These are phyloP conservation scores for Emys orbicularis DNA, from an alignment of 2,797 vertebrate genomes.

Conservation along the genomic window DNA sequence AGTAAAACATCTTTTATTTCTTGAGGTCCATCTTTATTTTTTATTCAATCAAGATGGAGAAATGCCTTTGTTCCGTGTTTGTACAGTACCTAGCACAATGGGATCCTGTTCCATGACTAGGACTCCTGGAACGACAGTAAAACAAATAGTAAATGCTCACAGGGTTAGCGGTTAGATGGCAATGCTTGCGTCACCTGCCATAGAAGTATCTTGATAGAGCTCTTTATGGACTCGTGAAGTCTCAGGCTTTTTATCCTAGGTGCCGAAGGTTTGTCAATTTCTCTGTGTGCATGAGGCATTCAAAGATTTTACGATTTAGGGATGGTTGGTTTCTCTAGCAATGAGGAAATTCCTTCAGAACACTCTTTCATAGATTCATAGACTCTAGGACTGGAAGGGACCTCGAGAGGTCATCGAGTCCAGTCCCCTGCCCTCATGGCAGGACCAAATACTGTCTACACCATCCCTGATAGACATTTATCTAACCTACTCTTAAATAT, in stretches of 20 bases:
- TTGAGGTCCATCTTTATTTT: constrained; percentile 19
- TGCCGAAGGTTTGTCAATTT: constrained; percentile 38
- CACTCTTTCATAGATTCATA: not conserved
- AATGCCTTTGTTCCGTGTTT: not conserved
- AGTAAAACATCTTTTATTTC: not conserved
- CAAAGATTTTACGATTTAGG: constrained; percentile 2
- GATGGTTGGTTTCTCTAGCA: constrained; percentile 2
- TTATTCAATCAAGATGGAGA: not conserved
- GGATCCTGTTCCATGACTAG: not conserved
- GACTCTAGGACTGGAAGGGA: no score
- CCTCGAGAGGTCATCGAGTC: no score
- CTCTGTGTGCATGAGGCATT: constrained; percentile 7
- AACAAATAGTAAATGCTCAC: constrained; percentile 45
- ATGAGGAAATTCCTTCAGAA: constrained; percentile 4
- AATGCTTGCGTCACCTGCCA: not conserved
- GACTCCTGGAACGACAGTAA: not conserved
- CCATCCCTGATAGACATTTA: no score
- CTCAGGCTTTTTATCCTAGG: constrained; percentile 13
- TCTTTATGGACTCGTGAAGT: constrained; percentile 25
- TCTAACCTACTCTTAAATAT: no score
- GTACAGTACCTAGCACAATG: not conserved
- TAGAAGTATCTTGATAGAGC: constrained; percentile 36
- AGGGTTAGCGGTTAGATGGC: constrained; percentile 28
- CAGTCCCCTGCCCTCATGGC: no score
- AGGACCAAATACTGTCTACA: no score